Percentiles rank a stretch among this genome's conserved stretches.
These are phyloP conservation scores for Limonius californicus DNA, from an alignment of 1,140 invertebrate species.

Conservation along the genomic window DNA sequence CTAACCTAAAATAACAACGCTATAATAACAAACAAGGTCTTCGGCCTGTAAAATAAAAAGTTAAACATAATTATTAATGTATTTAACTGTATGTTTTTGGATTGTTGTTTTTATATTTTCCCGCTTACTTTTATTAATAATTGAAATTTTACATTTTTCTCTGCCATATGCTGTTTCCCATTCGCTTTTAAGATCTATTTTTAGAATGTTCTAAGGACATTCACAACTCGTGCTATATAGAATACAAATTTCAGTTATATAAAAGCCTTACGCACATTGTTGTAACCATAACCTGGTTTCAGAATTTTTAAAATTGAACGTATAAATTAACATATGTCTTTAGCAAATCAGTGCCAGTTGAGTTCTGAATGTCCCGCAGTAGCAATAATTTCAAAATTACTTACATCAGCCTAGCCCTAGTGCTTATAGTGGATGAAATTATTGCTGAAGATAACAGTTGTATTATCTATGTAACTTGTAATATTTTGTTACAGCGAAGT, in stretches of 20 bases:
- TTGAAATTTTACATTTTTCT: not conserved
- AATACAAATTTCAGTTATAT: not conserved
- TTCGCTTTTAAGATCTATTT: not conserved
- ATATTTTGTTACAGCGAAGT: conserved; percentile 74
- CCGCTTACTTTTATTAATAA: not conserved
- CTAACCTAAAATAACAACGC: too few relatives aligned
- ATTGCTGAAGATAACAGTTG: not conserved
- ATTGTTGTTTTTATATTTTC: not conserved
- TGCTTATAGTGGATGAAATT: not conserved
- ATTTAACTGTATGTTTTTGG: not conserved
- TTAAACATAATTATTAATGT: not conserved
- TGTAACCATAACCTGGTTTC: not conserved
- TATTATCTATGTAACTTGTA: not conserved
- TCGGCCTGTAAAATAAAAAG: too few relatives aligned
- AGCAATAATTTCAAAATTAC: not conserved
- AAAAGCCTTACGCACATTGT: not conserved
- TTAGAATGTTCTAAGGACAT: not conserved
- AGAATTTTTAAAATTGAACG: not conserved
- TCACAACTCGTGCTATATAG: not conserved
- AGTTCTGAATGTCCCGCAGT: not conserved
- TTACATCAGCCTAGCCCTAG: not conserved
- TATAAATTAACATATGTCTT: not conserved
- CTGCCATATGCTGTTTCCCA: not conserved
- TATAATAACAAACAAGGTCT: too few relatives aligned
- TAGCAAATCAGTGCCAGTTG: too few relatives aligned